A percentile compares a stretch with the other conserved stretches of the same genome.
Conservation (phyloP, 1,140 invertebrate species). For the Drosophila yakuba region DNA sequence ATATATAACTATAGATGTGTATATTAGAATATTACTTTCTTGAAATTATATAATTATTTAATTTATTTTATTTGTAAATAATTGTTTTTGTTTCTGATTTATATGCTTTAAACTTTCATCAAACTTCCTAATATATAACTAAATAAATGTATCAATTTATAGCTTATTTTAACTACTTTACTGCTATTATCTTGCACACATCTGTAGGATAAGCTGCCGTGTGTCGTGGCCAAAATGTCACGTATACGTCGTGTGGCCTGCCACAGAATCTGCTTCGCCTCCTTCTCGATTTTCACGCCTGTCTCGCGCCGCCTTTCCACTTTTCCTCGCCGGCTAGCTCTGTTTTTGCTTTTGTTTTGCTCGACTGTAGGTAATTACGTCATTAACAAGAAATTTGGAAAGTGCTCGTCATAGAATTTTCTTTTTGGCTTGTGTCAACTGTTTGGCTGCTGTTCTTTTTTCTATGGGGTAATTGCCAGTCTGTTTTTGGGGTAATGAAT, state of each 20-base stretch:
- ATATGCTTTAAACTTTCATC: neutral
- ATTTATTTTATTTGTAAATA: no score
- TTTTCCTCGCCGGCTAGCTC: constrained; percentile 2
- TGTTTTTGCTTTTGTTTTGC: constrained; percentile 32
- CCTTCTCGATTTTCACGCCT: constrained; percentile 25
- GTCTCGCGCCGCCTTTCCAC: constrained; percentile 30
- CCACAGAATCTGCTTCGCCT: constrained; percentile 35
- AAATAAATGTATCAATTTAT: neutral
- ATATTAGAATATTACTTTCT: neutral
- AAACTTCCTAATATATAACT: neutral
- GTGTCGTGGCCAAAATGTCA: constrained; percentile 72
- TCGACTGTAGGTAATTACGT: constrained; percentile 63
- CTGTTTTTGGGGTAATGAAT: constrained; percentile 7
- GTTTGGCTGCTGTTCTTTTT: constrained; percentile 19
- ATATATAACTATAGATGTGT: neutral
- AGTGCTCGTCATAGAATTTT: constrained; percentile 57
- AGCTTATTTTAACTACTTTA: neutral
- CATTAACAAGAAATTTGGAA: constrained; percentile 78
- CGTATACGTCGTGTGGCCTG: constrained; percentile 80
- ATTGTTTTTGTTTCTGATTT: no score
- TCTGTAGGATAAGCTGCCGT: constrained; percentile 17
- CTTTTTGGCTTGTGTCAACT: constrained; percentile 36
- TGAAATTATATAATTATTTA: neutral
- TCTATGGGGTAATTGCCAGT: constrained; percentile 19
- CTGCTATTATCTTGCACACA: neutral